These are phyloP conservation scores for Tribolium madens DNA, from an alignment of 1,140 invertebrate genomes.

Conservation along the genomic window DNA sequence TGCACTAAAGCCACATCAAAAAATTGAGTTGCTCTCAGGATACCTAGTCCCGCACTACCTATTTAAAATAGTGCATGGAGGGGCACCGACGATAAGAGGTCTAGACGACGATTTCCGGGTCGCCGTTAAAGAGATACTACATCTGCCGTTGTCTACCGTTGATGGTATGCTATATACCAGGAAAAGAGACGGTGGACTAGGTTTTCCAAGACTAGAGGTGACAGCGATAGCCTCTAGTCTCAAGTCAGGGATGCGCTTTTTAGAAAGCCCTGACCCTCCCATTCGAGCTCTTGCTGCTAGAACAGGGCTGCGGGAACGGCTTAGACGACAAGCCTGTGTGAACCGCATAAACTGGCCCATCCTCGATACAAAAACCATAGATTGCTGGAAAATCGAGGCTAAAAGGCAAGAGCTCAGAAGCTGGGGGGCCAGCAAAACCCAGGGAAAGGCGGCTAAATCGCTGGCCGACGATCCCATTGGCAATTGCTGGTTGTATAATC, in stretches of 20 bases:
- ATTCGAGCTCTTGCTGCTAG: conserved; percentile 47
- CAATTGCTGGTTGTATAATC: conserved; percentile 48
- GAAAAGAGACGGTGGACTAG: conserved; percentile 58
- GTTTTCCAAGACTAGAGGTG: conserved; percentile 47
- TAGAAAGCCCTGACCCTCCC: conserved; percentile 43
- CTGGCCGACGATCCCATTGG: conserved; percentile 43
- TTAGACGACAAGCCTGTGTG: conserved; percentile 32
- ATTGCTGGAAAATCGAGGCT: neutral
- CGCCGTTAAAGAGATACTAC: conserved; percentile 41
- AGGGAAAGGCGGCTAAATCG: conserved; percentile 46
- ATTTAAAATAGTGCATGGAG: conserved; percentile 36
- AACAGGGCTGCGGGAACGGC: conserved; percentile 39
- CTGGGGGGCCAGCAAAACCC: conserved; percentile 35
- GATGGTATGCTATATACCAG: conserved; percentile 53
- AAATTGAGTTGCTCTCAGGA: conserved; percentile 39
- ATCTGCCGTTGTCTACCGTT: conserved; percentile 44
- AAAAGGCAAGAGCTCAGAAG: conserved; percentile 43
- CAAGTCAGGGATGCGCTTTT: conserved; percentile 26
- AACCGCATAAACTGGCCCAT: conserved; percentile 40
- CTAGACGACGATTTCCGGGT: conserved; percentile 52
- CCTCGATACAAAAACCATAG: neutral
- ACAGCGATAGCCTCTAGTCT: conserved; percentile 14
- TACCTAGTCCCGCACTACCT: conserved; percentile 32
- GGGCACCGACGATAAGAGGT: conserved; percentile 39
- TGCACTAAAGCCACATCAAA: conserved; percentile 49